phyloP scores from a whole-genome alignment of 2,797 vertebrate species.

The Prionace glauca region DNA sequence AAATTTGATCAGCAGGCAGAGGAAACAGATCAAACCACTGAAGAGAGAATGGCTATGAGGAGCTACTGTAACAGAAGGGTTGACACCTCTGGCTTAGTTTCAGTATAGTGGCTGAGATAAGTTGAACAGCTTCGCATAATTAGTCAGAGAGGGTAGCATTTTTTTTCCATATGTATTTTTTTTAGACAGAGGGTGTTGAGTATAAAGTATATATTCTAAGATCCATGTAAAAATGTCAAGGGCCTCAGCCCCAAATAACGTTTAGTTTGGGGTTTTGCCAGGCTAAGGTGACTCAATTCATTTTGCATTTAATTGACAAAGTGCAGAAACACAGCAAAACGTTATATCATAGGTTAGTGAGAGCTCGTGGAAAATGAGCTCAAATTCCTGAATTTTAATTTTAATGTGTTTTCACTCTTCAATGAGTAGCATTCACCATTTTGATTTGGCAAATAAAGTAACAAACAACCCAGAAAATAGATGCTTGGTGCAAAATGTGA shows the following conservation, averaged over 20 bases:
- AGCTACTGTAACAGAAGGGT: neutral
- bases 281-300: conserved; percentile 34
- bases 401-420: conserved; percentile 10
- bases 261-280: conserved; percentile 27
- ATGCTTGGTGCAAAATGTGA: neutral
- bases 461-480: conserved; percentile 22
- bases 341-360: conserved; percentile 25
- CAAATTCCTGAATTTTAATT: conserved; percentile 19
- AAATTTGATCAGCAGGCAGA: neutral
- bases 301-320: conserved; percentile 31
- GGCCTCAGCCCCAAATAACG: conserved; percentile 13
- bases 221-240: conserved; percentile 7
- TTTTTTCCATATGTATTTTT: neutral
- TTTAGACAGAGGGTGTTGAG: neutral
- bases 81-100: neutral
- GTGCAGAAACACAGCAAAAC: conserved; percentile 21
- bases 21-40: neutral
- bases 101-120: neutral
- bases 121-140: neutral
- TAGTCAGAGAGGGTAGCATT: neutral
- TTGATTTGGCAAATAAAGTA: neutral
- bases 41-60: neutral
- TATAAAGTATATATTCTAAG: conserved; percentile 11
- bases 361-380: conserved; percentile 31
- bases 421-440: conserved; percentile 26